Evolutionary conservation across 2,888 invertebrate species (phyloP), one percentile per base, ranked within the genome.

Genomic region (Athalia circularis): DNA sequence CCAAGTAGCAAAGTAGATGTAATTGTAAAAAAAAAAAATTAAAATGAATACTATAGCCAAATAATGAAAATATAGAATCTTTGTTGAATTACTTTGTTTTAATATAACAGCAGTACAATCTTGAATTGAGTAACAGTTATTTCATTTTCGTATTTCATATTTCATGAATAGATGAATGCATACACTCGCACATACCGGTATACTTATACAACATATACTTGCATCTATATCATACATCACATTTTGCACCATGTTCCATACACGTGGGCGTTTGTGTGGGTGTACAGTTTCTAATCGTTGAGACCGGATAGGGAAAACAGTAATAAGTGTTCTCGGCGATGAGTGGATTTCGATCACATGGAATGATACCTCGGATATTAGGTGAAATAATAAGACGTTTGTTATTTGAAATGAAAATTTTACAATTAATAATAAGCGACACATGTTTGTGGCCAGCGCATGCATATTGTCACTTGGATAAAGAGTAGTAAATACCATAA

Each of bases 361-460:
- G 75, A 75, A 75, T 75, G 75, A 75, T 75, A 75, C 75, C 75
- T 75, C 45, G 29, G 57, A 8, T 43, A 15, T 52, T 65, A 65
- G 47, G 45, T 13, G 62, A 74, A 15, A 64, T 64, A 64, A 64
- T 13, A 64, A 52, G 52, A 50, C n/a, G 6, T 45, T 52, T 62
- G 61, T 43, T 62, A 75, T 50, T 75, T 62, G 62, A 7, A 62
- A 45, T 48, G 11, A 52, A 75, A 75, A 64, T 75, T 62, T 47
- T 75, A 59, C 70, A 59, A 72, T 72, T 72, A 68, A 59, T 57
- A 13, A 72, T 75, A 64, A 75, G 75, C 75, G 62, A 75, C 75
- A 62, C 48, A 75, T 75, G 75, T 75, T 75, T 75, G 75, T 75
- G 75, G 64, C 75, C 75, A 62, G 75, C 75, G 75, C 75, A 75